Conservation (phyloP, 2,113 vertebrate genomes). For the Peucedramus taeniatus region DNA sequence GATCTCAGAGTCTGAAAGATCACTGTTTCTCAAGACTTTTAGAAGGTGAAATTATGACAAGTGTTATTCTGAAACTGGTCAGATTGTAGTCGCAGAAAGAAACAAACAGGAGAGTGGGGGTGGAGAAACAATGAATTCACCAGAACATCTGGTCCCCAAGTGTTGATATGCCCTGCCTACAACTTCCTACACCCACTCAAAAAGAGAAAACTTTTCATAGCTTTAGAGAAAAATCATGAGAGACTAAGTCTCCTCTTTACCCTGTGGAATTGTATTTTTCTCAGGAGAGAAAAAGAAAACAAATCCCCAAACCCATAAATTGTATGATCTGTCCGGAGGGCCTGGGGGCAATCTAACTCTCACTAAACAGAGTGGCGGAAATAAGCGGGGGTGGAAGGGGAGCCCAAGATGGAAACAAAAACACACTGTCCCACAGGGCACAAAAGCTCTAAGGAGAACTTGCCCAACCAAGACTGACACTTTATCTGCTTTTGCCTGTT, state of each 20-base stretch:
- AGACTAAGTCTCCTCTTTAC: background rate
- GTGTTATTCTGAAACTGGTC: background rate
- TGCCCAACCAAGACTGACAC: background rate
- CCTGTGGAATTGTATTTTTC: constrained; percentile 9
- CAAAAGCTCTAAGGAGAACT: background rate
- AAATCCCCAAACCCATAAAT: constrained; percentile 4
- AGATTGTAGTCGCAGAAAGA: background rate
- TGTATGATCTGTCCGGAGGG: background rate
- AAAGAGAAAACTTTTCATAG: constrained; percentile 23
- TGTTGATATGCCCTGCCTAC: constrained; percentile 27
- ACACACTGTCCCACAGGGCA: background rate
- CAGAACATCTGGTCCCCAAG: constrained; percentile 51
- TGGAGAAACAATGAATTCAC: constrained; percentile 29
- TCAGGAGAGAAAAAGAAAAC: constrained; percentile 20
- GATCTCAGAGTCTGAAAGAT: background rate
- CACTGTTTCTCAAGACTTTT: background rate
- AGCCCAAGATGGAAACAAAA: constrained; percentile 44
- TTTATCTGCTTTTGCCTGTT: background rate
- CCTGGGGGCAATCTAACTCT: background rate
- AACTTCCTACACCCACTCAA: constrained; percentile 61
- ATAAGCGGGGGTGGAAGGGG: background rate
- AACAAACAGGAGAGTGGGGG: constrained; percentile 19
- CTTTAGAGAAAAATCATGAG: constrained; percentile 25
- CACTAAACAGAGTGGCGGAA: background rate
- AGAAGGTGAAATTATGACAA: background rate